These are phyloP conservation scores for Drosophila paulistorum DNA, from an alignment of 1,140 invertebrate genomes.

Conservation along the genomic window DNA sequence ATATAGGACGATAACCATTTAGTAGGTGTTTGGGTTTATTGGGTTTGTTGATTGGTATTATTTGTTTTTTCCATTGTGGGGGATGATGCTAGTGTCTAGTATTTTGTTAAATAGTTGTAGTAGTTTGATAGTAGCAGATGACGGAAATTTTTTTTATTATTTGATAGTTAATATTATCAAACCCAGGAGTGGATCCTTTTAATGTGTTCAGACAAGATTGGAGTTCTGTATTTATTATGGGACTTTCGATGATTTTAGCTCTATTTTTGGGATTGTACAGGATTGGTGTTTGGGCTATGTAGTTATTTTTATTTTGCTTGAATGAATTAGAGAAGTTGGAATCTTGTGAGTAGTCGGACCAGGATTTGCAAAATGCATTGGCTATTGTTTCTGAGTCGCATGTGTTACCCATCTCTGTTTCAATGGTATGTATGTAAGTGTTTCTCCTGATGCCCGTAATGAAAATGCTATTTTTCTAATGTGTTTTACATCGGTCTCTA, in stretches of 20 bases:
- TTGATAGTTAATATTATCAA: conserved; percentile 12
- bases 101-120: no score
- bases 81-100: conserved; percentile 10
- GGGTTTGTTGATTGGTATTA: neutral
- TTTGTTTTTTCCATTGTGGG: conserved; percentile 24
- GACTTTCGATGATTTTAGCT: no score
- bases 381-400: conserved; percentile 4
- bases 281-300: neutral
- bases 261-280: neutral
- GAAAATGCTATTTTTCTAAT: neutral
- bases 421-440: neutral
- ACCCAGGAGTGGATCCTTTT: conserved; percentile 1
- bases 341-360: conserved; percentile 17
- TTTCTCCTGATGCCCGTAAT: neutral
- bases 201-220: no score
- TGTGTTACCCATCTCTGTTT: neutral
- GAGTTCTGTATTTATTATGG: no score
- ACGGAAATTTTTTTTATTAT: neutral
- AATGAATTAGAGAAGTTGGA: conserved; percentile 1
- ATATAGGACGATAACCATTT: no score
- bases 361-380: conserved; percentile 11
- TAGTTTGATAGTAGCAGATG: conserved; percentile 2
- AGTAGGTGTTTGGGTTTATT: no score
- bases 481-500: no score
- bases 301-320: neutral